Evolutionary conservation across 2,113 vertebrate genomes (phyloP), one percentile per base, ranked within the genome.

Genomic region (Ciconia maguari): DNA sequence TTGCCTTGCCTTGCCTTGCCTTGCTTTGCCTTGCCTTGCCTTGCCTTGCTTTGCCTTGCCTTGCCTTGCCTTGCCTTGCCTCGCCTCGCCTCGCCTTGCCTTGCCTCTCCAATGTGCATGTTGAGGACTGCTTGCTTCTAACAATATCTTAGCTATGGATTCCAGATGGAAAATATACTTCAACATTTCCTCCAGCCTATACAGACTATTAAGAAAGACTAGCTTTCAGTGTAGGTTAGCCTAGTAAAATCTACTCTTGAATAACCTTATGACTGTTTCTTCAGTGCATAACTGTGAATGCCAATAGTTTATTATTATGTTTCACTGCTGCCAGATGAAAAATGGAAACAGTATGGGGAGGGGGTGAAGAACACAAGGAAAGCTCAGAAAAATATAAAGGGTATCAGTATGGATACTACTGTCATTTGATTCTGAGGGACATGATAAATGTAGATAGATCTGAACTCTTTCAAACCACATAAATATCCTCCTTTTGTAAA

Each of bases 141-240:
- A 79, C 51, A 87, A 16, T 71, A 75, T 41, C 58, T 94, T 83
- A 87, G 42, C 30, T 90, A 49, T 89, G 38, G 41, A 89, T 93
- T 94, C 84, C 94, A 93, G 72, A 78, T 87, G 52, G 87, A 90
- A 97, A 97, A 93, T 71, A 49, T 52, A 42, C 58, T 93, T 75
- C 34, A 89, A 65, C n/a, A 32, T 71, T 88, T 92, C 36, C 68
- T 87, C 61, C 49, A 89, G 61, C 65, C 82, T 90, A 70, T 72
- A 83, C 21, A 57, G 78, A 5, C 55, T 86, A 74, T 72, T 51
- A 94, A 83, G 51, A 95, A 96, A 93, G 42, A 69, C 52, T 80
- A 81, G 61, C 18, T 91, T 83, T 93, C 57, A 41, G 44, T 70
- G 24, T 85, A 83, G 54, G 21, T 41, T 15, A 94, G 29, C 32